Evolutionary conservation across 2,113 vertebrate genomes (phyloP).

Genomic region (Nycticryphes semicollaris): DNA sequence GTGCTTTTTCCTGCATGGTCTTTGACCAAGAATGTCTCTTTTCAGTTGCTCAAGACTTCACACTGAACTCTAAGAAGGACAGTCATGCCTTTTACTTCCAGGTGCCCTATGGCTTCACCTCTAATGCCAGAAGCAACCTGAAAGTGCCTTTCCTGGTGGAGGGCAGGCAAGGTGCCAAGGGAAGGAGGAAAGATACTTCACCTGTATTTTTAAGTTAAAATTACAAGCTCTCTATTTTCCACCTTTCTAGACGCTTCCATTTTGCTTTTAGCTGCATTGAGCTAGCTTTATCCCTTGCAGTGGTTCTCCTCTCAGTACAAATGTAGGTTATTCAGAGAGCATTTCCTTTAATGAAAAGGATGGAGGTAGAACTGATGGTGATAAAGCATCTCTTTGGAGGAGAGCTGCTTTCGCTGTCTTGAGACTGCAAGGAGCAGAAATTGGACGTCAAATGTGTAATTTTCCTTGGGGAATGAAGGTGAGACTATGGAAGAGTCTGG

Average conservation of each 20-base stretch:
- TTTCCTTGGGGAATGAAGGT: slow-evolving; percentile 8
- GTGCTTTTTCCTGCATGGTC: fast-evolving
- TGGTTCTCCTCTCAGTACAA: slow-evolving; percentile 28
- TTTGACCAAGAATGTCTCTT: not conserved
- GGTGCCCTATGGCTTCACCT: not conserved
- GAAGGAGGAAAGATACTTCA: not conserved
- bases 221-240: not conserved
- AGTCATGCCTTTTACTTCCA: not conserved
- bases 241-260: slow-evolving; percentile 55
- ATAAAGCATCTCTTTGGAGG: slow-evolving; percentile 49
- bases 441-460: not conserved
- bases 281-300: slow-evolving; percentile 44
- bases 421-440: slow-evolving; percentile 27
- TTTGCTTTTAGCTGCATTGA: slow-evolving; percentile 37
- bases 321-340: slow-evolving; percentile 58
- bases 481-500: not conserved
- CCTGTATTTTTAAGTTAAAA: not conserved
- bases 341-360: slow-evolving; percentile 63
- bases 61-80: not conserved
- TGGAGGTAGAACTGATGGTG: slow-evolving; percentile 52
- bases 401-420: slow-evolving; percentile 6
- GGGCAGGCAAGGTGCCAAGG: not conserved
- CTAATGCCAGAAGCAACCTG: not conserved
- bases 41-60: not conserved
- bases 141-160: not conserved